Evolutionary conservation across 2,797 vertebrate species (phyloP).

Genomic region (Trematomus bernacchii): DNA sequence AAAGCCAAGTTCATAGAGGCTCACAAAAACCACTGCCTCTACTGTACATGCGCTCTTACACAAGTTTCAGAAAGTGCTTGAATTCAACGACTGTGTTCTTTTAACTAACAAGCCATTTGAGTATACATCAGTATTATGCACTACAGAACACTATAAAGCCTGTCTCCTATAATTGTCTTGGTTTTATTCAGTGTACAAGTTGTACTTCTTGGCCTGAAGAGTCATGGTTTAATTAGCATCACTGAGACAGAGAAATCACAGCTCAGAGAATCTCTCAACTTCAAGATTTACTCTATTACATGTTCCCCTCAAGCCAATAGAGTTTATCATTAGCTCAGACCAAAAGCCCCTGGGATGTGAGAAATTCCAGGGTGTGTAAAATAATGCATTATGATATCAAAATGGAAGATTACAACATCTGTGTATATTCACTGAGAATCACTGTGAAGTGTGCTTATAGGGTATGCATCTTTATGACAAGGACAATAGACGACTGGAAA

Average conservation of each 20-base stretch:
- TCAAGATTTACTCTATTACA: constrained; percentile 77
- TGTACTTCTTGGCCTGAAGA: constrained; percentile 78
- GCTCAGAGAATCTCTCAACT: constrained; percentile 75
- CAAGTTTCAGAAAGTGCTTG: constrained; percentile 57
- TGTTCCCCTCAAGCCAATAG: constrained; percentile 53
- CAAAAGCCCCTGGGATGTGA: constrained; percentile 24
- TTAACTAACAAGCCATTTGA: constrained; percentile 76
- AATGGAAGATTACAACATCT: constrained; percentile 21
- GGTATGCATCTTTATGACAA: not conserved
- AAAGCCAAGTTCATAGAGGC: constrained; percentile 61
- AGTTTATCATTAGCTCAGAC: constrained; percentile 61
- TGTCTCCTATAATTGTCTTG: constrained; percentile 70
- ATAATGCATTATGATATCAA: constrained; percentile 27
- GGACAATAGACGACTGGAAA: not conserved
- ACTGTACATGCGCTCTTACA: constrained; percentile 59
- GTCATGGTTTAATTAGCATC: constrained; percentile 86
- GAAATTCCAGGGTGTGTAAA: constrained; percentile 20
- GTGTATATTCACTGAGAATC: constrained; percentile 12
- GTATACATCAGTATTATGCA: constrained; percentile 73
- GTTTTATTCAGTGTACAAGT: constrained; percentile 62
- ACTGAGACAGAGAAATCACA: constrained; percentile 79
- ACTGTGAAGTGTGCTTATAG: not conserved
- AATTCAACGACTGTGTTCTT: constrained; percentile 63
- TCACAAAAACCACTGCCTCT: constrained; percentile 48
- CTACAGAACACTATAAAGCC: constrained; percentile 62